A percentile compares a stretch with the other conserved stretches of the same genome.
Evolutionary conservation across 2,888 invertebrate species (phyloP).

Genomic region (Caenorhabditis plicata): DNA sequence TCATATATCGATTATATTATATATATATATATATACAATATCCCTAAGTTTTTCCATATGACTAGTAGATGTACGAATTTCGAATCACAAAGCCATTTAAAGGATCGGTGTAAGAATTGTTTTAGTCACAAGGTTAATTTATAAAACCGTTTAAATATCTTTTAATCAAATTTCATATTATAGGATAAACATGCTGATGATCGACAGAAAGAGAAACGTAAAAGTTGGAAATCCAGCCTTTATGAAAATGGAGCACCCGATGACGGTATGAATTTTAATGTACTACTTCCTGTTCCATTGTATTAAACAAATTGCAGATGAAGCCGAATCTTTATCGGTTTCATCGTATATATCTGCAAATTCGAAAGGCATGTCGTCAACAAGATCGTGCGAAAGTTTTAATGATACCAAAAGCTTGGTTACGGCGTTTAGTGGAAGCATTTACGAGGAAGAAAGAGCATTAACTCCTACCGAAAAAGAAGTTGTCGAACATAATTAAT

Average conservation of each 20-base stretch:
- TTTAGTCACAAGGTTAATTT: constrained; percentile 46
- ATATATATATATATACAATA: too few relatives aligned
- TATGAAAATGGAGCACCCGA: constrained; percentile 47
- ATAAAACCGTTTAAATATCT: background rate
- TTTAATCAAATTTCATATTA: background rate
- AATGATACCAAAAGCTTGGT: constrained; percentile 48
- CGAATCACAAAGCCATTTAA: constrained; percentile 67
- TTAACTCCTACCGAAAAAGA: constrained; percentile 59
- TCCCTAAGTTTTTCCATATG: too few relatives aligned
- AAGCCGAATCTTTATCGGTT: constrained; percentile 50
- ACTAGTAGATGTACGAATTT: too few relatives aligned
- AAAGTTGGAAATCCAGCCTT: constrained; percentile 38
- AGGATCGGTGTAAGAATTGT: constrained; percentile 67
- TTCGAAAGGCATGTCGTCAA: constrained; percentile 58
- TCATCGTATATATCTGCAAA: constrained; percentile 62
- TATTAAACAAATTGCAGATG: constrained; percentile 24
- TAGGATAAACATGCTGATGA: constrained; percentile 46
- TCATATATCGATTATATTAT: too few relatives aligned
- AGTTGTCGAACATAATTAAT: constrained; percentile 13
- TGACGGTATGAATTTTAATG: constrained; percentile 30
- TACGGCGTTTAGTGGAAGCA: constrained; percentile 45
- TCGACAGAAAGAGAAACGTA: constrained; percentile 39
- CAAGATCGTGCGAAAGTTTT: constrained; percentile 58
- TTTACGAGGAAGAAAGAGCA: constrained; percentile 53
- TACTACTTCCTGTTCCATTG: background rate